Evolutionary conservation across 2,113 vertebrate genomes (phyloP), one percentile per base, ranked within the genome.

Genomic region (Myiozetetes cayanensis): DNA sequence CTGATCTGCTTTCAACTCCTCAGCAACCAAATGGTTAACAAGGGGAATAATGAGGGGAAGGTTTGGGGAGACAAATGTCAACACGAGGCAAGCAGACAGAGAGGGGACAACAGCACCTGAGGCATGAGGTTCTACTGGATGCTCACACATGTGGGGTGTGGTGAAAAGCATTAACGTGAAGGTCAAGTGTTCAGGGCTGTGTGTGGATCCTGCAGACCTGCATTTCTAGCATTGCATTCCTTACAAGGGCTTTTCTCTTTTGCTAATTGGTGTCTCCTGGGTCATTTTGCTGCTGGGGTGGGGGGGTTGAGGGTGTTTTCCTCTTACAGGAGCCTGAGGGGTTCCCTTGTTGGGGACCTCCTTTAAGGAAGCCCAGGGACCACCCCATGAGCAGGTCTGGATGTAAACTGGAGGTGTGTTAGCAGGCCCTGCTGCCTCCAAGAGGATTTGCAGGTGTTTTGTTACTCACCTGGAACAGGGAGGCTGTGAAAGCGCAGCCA

Each of bases 161-260:
- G 90, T 15, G 56, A 89, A 47, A 30, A 39, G 86, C 3, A 9
- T 50, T 19, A 53, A 33, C 3, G 46, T 2, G 39, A 76, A 90
- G 89, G 87, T 95, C 89, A 95, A 25, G 16, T 19, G 28, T 66
- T 73, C 47, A 39, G 30, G 35, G 84, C 8, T 17, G 5, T 2
- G 24, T 24, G 27, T 27, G 50, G 49, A 83, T 76, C 96, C 83
- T 77, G 95, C 35, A 67, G 9, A 41, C 31, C 97, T 30, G 9
- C 96, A 96, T 96, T 97, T 83, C 74, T 93, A 35, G 15, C 74
- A 85, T 56, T 87, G 62, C 71, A 65, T 66, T 93, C 91, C 73
- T 78, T 6, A 20, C 20, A 30, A 44, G 12, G 58, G 52, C 61
- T 78, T 63, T 81, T 43, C 46, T 33, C 59, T 58, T 18, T 4